phyloP scores from a whole-genome alignment of 1,140 invertebrate genomes.

The Bradynema listronoti region DNA sequence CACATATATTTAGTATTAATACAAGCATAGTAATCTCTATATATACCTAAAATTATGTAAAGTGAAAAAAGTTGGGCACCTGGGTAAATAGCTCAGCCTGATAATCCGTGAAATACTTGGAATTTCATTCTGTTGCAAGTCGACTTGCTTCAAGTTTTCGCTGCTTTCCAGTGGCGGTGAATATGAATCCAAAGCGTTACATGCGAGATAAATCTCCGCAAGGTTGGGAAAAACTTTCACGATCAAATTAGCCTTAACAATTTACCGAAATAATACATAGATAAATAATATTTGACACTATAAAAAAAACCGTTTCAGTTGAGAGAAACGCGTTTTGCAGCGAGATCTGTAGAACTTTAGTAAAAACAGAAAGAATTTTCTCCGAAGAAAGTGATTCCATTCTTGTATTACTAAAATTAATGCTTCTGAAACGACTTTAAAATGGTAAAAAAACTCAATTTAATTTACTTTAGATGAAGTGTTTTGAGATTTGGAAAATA shows the following conservation, averaged over 20 bases:
- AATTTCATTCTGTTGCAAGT: slow-evolving; percentile 25
- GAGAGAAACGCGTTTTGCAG: slow-evolving; percentile 19
- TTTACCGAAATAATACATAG: too few relatives aligned
- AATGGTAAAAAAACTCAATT: neutral
- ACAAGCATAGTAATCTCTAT: too few relatives aligned
- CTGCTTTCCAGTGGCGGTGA: neutral
- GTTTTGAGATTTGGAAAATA: slow-evolving; percentile 19
- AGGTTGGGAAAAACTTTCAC: slow-evolving; percentile 18
- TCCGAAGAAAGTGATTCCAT: slow-evolving; percentile 19
- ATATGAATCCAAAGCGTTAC: slow-evolving; percentile 12
- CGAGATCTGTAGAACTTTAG: slow-evolving; percentile 19
- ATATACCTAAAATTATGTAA: too few relatives aligned
- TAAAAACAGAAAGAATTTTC: neutral
- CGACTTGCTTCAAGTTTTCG: slow-evolving; percentile 11
- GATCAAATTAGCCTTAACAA: slow-evolving; percentile 16
- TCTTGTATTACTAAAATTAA: slow-evolving; percentile 26
- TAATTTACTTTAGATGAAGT: slow-evolving; percentile 18
- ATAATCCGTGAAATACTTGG: slow-evolving; percentile 10
- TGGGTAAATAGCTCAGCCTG: slow-evolving; percentile 14
- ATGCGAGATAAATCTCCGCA: slow-evolving; percentile 28
- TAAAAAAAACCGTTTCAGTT: slow-evolving; percentile 22
- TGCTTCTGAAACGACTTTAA: neutral
- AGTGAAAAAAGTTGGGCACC: slow-evolving; percentile 17
- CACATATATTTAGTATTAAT: slow-evolving; percentile 2
- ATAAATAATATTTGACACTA: neutral